Conservation (phyloP, 2,888 invertebrate species). For the Orthonevra nobilis region DNA sequence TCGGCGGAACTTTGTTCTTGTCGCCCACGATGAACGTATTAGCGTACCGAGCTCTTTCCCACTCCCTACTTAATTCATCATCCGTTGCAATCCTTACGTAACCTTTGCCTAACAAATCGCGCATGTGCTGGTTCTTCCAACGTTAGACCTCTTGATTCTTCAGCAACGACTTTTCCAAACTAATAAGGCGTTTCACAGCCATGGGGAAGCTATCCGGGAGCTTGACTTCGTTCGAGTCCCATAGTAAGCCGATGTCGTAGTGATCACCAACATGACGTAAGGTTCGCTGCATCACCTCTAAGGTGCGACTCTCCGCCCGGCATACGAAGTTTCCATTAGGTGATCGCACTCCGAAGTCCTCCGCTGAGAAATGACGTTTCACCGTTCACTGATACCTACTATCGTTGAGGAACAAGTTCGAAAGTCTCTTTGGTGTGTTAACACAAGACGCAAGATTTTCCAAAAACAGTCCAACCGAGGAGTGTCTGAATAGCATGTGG, state of each 20-base stretch:
- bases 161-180: not conserved
- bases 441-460: not conserved
- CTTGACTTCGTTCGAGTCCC: conserved; percentile 6
- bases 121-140: conserved; percentile 27
- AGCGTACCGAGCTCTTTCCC: conserved; percentile 2
- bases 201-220: conserved; percentile 21
- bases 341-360: conserved; percentile 30
- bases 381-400: conserved; percentile 7
- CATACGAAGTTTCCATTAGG: not conserved
- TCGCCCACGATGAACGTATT: not conserved
- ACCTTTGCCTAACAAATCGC: not conserved
- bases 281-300: conserved; percentile 18
- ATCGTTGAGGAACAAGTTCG: conserved; percentile 3
- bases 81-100: conserved; percentile 4
- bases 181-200: conserved; percentile 10
- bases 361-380: conserved; percentile 21
- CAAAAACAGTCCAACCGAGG: conserved; percentile 32
- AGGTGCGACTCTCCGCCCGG: not conserved
- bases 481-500: conserved; percentile 18
- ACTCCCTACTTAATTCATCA: not conserved
- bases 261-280: not conserved
- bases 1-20: conserved; percentile 1
- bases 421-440: not conserved
- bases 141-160: not conserved
- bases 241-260: conserved; percentile 16